A percentile compares a stretch with the other conserved stretches of the same genome.
phyloP scores from a whole-genome alignment of 2,888 invertebrate species.

The Lypha dubia region DNA sequence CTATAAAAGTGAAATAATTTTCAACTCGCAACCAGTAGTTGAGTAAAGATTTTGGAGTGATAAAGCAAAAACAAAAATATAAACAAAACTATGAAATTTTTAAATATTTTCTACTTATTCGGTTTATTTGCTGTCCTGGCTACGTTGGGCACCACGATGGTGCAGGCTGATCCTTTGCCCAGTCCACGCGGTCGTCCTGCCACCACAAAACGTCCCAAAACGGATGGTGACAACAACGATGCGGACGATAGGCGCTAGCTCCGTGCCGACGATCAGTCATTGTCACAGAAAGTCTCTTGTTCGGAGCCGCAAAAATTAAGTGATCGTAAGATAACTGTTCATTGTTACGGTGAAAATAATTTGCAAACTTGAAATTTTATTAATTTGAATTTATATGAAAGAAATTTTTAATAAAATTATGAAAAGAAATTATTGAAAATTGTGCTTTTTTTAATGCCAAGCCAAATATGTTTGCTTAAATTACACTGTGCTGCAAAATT shows the following conservation, averaged over 20 bases:
- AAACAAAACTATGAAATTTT: slow-evolving; percentile 78
- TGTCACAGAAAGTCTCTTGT: slow-evolving; percentile 60
- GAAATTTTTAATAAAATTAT: neutral
- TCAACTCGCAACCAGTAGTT: neutral
- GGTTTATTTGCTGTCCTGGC: slow-evolving; percentile 79
- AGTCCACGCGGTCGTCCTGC: slow-evolving; percentile 80
- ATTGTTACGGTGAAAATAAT: slow-evolving; percentile 77
- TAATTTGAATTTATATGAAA: slow-evolving; percentile 68
- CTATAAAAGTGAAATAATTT: slow-evolving; percentile 43
- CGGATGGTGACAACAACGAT: slow-evolving; percentile 75
- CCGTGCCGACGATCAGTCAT: slow-evolving; percentile 34
- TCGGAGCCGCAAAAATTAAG: slow-evolving; percentile 55
- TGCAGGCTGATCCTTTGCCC: slow-evolving; percentile 78
- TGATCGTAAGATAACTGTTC: slow-evolving; percentile 74
- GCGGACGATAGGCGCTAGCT: slow-evolving; percentile 77
- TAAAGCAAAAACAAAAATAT: neutral
- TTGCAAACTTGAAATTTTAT: slow-evolving; percentile 78
- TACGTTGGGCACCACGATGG: slow-evolving; percentile 76
- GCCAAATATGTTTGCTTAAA: neutral
- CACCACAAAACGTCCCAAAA: slow-evolving; percentile 78
- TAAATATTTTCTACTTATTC: slow-evolving; percentile 78
- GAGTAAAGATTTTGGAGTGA: slow-evolving; percentile 5
- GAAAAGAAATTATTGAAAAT: neutral
- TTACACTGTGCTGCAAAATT: too few species aligned
- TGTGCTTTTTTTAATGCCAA: too few species aligned